phyloP scores from a whole-genome alignment of 2,888 invertebrate species.

The Leucoptera coffeella region DNA sequence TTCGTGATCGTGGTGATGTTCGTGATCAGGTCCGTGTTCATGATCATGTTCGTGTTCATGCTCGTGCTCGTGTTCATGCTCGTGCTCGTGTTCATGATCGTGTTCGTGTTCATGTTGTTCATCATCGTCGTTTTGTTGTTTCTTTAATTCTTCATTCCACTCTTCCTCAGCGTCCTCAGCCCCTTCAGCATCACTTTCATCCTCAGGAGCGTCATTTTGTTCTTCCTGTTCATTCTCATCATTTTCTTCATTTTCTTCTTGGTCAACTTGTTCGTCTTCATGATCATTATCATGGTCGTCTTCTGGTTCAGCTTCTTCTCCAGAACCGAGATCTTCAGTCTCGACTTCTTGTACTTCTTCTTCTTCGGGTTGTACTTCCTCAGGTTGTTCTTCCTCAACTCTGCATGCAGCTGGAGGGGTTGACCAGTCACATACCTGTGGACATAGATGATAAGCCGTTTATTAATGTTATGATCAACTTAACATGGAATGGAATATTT shows the following conservation, averaged over 20 bases:
- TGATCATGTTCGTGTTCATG: conserved; percentile 2
- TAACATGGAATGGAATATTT: too few relatives aligned
- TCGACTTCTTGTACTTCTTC: conserved; percentile 5
- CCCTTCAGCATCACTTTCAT: not conserved
- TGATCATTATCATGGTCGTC: conserved; percentile 1
- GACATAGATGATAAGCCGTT: too few relatives aligned
- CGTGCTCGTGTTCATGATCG: conserved; percentile 1
- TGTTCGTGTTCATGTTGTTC: conserved; percentile 2
- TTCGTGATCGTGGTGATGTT: conserved; percentile 4
- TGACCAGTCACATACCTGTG: conserved; percentile 31
- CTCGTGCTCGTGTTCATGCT: conserved; percentile 4
- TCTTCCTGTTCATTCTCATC: conserved; percentile 1
- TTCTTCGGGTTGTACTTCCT: conserved; percentile 1
- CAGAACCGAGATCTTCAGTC: conserved; percentile 4
- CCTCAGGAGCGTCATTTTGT: not conserved
- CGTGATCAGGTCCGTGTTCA: conserved; percentile 4
- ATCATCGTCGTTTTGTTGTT: not conserved
- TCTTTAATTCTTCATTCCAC: not conserved
- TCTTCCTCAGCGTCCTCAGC: not conserved
- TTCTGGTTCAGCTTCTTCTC: conserved; percentile 14
- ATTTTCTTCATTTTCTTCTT: conserved; percentile 2
- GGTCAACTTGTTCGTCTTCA: conserved; percentile 2
- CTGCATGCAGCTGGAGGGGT: conserved; percentile 17
- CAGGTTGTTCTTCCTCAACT: conserved; percentile 2
- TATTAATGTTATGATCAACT: too few relatives aligned